phyloP scores from a whole-genome alignment of 2,797 vertebrate genomes.

The Hippocampus kuda region DNA sequence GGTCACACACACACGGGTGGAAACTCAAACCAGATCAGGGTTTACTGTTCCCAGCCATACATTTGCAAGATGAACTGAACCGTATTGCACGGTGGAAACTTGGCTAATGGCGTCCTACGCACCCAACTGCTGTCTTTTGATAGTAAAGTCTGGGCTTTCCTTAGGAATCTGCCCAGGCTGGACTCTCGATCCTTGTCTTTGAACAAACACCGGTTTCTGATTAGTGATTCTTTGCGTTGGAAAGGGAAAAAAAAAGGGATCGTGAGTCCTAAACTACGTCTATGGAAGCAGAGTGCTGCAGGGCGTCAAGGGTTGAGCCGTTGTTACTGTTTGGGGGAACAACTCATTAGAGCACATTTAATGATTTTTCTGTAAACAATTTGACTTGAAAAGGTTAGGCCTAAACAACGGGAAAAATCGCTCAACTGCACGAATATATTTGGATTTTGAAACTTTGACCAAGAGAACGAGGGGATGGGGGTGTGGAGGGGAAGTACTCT shows the following conservation, averaged over 20 bases:
- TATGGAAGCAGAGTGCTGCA: conserved; percentile 25
- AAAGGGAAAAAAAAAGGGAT: conserved; percentile 4
- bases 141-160: conserved; percentile 55
- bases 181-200: conserved; percentile 43
- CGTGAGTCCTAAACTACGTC: conserved; percentile 29
- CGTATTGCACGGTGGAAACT: neutral
- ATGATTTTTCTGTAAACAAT: neutral
- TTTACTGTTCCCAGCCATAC: neutral
- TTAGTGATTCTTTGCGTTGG: conserved; percentile 39
- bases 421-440: neutral
- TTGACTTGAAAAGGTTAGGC: neutral
- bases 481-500: neutral
- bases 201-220: conserved; percentile 58
- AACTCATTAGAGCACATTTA: neutral
- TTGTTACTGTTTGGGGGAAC: neutral
- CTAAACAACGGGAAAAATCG: neutral
- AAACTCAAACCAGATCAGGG: conserved; percentile 32
- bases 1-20: conserved; percentile 24
- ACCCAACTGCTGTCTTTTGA: conserved; percentile 46
- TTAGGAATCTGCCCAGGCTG: conserved; percentile 42
- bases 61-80: neutral
- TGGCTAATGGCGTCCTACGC: conserved; percentile 9
- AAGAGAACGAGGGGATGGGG: neutral
- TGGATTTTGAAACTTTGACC: neutral
- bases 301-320: neutral